These are phyloP conservation scores for Cheilosia vulpina DNA, from an alignment of 2,888 invertebrate genomes.

Conservation along the genomic window DNA sequence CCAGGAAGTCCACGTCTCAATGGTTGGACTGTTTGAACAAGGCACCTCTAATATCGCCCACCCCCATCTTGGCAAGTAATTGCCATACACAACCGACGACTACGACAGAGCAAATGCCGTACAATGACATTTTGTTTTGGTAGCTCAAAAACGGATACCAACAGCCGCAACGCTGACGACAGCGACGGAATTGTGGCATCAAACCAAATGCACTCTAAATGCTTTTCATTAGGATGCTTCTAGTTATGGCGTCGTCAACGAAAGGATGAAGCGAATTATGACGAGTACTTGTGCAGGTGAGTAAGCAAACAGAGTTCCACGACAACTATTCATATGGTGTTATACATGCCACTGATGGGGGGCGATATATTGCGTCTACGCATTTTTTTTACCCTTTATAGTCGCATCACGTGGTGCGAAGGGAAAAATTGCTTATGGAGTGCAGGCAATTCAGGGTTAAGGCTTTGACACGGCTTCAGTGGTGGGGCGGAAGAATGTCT, in stretches of 20 bases:
- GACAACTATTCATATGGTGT: not conserved
- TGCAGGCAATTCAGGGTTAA: constrained; percentile 48
- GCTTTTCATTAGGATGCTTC: constrained; percentile 55
- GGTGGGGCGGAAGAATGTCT: not conserved
- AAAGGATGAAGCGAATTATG: constrained; percentile 30
- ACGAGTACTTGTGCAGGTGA: constrained; percentile 27
- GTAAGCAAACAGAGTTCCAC: constrained; percentile 41
- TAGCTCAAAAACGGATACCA: constrained; percentile 17
- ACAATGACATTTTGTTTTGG: constrained; percentile 37
- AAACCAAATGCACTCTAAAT: constrained; percentile 60
- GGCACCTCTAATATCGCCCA: constrained; percentile 11
- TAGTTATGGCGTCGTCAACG: constrained; percentile 3
- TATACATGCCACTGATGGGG: not conserved
- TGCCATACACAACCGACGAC: constrained; percentile 31
- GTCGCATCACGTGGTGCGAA: not conserved
- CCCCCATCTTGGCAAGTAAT: constrained; percentile 47
- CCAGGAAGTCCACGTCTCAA: constrained; percentile 71
- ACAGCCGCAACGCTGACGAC: constrained; percentile 36
- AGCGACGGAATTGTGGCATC: constrained; percentile 21
- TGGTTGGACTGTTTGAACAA: constrained; percentile 58
- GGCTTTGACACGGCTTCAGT: not conserved
- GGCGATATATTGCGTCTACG: constrained; percentile 42
- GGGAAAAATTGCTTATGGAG: not conserved
- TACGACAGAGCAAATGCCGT: constrained; percentile 16
- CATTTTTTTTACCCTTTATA: constrained; percentile 22